phyloP scores from a whole-genome alignment of 2,113 vertebrate genomes.

The Tragelaphus strepsiceros region DNA sequence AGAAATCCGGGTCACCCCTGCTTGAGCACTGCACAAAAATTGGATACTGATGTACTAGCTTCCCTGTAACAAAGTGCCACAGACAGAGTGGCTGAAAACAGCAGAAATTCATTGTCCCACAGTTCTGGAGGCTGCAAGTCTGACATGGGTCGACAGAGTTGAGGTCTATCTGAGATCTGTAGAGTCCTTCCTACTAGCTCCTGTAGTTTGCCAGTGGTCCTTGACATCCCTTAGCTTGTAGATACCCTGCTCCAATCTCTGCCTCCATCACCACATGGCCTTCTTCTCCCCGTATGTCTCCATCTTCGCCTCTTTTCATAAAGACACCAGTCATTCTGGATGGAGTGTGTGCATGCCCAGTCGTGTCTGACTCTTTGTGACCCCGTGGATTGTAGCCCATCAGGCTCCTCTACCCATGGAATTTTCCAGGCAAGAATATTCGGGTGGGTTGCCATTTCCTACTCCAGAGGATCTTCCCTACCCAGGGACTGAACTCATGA shows the following conservation, averaged over 20 bases:
- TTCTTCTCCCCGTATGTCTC: not conserved
- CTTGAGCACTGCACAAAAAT: not conserved
- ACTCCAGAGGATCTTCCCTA: not conserved
- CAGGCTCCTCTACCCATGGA: not conserved
- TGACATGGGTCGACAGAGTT: not conserved
- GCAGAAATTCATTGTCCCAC: not conserved
- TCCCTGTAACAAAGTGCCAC: not conserved
- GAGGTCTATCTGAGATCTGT: rapidly evolving
- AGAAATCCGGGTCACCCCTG: not conserved
- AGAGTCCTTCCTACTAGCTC: not conserved
- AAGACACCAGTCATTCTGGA: not conserved
- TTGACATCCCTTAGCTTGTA: not conserved
- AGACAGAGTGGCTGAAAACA: not conserved
- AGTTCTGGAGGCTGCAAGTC: not conserved
- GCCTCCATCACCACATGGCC: not conserved
- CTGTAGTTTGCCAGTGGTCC: not conserved
- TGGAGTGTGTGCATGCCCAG: not conserved
- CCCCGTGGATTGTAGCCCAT: not conserved
- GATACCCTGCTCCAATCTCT: not conserved
- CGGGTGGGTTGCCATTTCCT: not conserved
- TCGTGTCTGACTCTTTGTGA: not conserved
- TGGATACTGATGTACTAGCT: not conserved
- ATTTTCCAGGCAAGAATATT: not conserved
- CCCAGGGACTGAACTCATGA: not conserved
- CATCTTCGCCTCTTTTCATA: not conserved